Conservation (phyloP, 2,888 invertebrate species). For the Bellardia pandia region DNA sequence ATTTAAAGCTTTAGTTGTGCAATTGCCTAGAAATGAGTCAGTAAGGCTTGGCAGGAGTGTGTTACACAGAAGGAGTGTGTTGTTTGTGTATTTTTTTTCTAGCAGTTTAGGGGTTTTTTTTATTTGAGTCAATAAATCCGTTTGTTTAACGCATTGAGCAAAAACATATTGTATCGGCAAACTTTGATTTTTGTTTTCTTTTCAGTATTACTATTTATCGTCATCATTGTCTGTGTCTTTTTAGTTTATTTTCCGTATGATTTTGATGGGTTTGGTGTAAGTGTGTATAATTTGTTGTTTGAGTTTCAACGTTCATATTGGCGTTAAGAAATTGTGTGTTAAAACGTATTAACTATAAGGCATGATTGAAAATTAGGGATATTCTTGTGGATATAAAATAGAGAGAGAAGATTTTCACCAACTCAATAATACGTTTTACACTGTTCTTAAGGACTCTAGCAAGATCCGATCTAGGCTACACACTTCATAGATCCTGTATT, state of each 20-base stretch:
- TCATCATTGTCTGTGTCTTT: background rate
- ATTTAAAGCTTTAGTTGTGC: slow-evolving; percentile 31
- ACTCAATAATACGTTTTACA: too few relatives aligned
- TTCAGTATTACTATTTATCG: slow-evolving; percentile 3
- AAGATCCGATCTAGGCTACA: too few relatives aligned
- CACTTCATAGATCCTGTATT: too few relatives aligned
- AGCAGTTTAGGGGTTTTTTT: slow-evolving; percentile 5
- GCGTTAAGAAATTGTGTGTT: background rate
- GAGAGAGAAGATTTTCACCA: background rate
- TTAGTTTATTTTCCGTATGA: slow-evolving; percentile 18
- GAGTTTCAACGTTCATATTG: slow-evolving; percentile 12
- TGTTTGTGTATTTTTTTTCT: background rate
- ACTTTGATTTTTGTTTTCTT: slow-evolving; percentile 44
- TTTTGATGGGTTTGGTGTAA: slow-evolving; percentile 17
- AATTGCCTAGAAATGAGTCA: slow-evolving; percentile 42
- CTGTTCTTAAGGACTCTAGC: too few relatives aligned
- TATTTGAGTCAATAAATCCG: slow-evolving; percentile 24
- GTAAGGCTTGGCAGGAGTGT: background rate
- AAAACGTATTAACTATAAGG: background rate
- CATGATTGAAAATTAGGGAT: background rate
- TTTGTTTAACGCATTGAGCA: slow-evolving; percentile 6
- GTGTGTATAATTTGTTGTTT: slow-evolving; percentile 10
- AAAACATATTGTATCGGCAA: slow-evolving; percentile 43
- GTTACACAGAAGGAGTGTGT: background rate
- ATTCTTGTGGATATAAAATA: background rate